Conservation (phyloP, 2,113 vertebrate genomes). For the Isurus oxyrinchus region DNA sequence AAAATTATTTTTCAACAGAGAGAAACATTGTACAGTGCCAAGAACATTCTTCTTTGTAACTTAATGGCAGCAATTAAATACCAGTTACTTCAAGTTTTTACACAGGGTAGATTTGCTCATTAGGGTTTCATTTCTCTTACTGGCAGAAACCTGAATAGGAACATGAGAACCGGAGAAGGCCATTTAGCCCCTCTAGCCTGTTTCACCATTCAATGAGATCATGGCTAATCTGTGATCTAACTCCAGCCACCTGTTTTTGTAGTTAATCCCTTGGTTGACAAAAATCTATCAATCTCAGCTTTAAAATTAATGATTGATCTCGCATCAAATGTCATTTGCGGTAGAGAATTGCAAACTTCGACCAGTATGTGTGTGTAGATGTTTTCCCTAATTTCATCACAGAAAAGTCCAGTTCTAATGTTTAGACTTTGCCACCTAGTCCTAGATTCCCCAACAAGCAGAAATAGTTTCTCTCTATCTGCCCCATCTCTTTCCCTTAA, state of each 20-base stretch:
- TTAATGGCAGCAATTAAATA: neutral
- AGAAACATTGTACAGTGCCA: neutral
- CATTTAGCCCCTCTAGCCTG: neutral
- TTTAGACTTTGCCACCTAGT: neutral
- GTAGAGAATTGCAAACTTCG: neutral
- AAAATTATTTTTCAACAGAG: neutral
- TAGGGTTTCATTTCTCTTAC: neutral
- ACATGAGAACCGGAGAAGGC: neutral
- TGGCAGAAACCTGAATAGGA: neutral
- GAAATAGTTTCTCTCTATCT: neutral
- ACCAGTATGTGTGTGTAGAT: neutral
- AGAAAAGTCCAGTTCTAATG: neutral
- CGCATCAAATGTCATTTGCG: neutral
- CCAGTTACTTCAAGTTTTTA: neutral
- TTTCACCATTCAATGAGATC: neutral
- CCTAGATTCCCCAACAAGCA: neutral
- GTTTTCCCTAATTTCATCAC: neutral
- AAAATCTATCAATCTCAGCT: neutral
- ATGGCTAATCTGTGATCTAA: neutral
- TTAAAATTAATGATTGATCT: neutral
- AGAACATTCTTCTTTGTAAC: neutral
- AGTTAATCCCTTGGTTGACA: neutral
- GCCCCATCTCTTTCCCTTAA: neutral
- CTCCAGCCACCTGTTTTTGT: too few relatives aligned
- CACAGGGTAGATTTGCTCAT: neutral